These are phyloP conservation scores for Ailurus styani DNA, from an alignment of 2,113 vertebrate species.

Conservation along the genomic window DNA sequence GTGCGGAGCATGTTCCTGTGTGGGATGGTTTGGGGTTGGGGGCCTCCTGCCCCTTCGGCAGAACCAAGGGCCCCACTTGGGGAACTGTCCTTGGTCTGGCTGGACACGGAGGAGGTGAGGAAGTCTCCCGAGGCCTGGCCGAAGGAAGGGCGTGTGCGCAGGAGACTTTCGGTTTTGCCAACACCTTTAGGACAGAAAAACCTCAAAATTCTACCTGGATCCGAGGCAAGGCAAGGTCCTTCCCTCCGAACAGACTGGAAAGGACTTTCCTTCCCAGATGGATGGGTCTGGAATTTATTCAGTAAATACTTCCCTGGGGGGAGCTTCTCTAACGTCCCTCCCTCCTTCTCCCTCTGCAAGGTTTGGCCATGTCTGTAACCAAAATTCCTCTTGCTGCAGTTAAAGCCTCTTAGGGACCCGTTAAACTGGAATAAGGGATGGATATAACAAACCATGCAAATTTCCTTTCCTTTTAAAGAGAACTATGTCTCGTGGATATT, in stretches of 20 bases:
- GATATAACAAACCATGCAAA: background rate
- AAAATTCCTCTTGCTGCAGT: background rate
- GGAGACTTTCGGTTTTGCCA: background rate
- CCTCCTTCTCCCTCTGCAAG: background rate
- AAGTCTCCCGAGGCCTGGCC: background rate
- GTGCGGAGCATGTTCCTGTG: background rate
- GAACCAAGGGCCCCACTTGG: background rate
- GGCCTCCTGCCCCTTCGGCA: background rate
- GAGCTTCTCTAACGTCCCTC: background rate
- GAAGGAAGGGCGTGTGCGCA: background rate
- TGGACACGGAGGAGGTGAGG: background rate
- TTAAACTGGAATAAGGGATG: background rate
- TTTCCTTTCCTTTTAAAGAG: conserved; percentile 25
- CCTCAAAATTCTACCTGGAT: background rate
- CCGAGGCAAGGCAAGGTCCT: background rate
- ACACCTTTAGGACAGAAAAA: background rate
- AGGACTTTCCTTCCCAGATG: background rate
- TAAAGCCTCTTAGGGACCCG: conserved; percentile 29
- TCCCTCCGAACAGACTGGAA: background rate
- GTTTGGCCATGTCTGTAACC: background rate
- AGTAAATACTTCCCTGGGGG: background rate
- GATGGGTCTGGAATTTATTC: background rate
- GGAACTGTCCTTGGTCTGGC: background rate
- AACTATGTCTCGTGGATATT: background rate
- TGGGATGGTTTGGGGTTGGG: background rate